Evolutionary conservation across 1,140 invertebrate species (phyloP).

Genomic region (Drosophila equinoxialis): DNA sequence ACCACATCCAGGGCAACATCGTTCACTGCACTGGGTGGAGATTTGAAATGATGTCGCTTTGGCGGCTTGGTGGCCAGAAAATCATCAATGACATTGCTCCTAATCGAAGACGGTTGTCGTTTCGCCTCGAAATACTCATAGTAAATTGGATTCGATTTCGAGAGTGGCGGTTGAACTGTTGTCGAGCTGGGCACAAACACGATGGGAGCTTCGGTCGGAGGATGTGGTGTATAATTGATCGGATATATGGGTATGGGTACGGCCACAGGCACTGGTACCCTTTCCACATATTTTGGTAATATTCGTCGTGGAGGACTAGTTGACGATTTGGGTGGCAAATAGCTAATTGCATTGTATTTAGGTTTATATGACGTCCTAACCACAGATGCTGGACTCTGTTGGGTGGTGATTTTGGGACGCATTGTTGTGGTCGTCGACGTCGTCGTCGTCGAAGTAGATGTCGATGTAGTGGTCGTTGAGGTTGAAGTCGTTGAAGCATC

Average conservation of each 20-base stretch:
- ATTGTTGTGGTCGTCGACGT: slow-evolving; percentile 38
- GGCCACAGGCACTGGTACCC: slow-evolving; percentile 71
- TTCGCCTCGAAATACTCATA: slow-evolving; percentile 82
- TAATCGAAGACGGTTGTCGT: slow-evolving; percentile 57
- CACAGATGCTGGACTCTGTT: slow-evolving; percentile 3
- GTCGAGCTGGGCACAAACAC: slow-evolving; percentile 70
- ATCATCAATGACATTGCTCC: slow-evolving; percentile 69
- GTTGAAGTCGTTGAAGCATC: slow-evolving; percentile 23
- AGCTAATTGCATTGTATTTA: slow-evolving; percentile 61
- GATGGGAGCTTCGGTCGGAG: slow-evolving; percentile 32
- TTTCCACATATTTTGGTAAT: slow-evolving; percentile 59
- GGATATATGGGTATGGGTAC: slow-evolving; percentile 77
- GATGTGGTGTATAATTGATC: slow-evolving; percentile 58
- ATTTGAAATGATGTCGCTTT: slow-evolving; percentile 64
- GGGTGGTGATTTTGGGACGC: slow-evolving; percentile 25
- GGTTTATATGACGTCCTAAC: slow-evolving; percentile 29
- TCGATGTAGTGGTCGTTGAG: slow-evolving; percentile 14
- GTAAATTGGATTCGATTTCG: slow-evolving; percentile 81
- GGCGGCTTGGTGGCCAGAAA: slow-evolving; percentile 67
- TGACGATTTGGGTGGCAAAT: slow-evolving; percentile 34
- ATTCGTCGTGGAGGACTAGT: slow-evolving; percentile 10
- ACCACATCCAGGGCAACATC: slow-evolving; percentile 30
- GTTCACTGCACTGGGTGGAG: slow-evolving; percentile 54
- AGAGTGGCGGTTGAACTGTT: slow-evolving; percentile 51
- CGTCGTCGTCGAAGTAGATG: slow-evolving; percentile 19